A percentile compares a stretch with the other conserved stretches of the same genome.
These are phyloP conservation scores for Peromyscus aztecus DNA, from an alignment of 2,797 vertebrate species.

Conservation along the genomic window DNA sequence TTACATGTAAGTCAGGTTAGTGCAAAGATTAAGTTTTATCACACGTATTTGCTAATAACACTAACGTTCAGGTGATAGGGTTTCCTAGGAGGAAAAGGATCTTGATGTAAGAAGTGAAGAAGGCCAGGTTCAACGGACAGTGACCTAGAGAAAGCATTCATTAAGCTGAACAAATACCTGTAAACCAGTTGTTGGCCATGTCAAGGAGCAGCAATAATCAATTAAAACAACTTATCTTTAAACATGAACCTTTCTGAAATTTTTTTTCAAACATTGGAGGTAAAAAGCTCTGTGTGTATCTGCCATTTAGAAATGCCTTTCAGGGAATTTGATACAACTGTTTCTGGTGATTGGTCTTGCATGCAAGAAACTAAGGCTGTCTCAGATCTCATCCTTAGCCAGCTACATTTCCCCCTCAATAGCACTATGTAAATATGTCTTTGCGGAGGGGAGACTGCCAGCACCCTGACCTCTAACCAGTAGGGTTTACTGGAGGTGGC, in stretches of 20 bases:
- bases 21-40: slow-evolving; percentile 38
- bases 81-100: slow-evolving; percentile 43
- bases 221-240: neutral
- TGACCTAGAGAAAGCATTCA: neutral
- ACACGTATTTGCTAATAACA: slow-evolving; percentile 8
- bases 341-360: neutral
- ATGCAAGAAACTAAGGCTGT: neutral
- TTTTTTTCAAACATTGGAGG: neutral
- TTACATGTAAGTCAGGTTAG: slow-evolving; percentile 26
- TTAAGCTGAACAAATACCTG: neutral
- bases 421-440: neutral
- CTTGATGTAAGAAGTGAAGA: slow-evolving; percentile 3
- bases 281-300: neutral
- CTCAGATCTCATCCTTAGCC: neutral
- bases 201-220: slow-evolving; percentile 53
- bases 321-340: neutral
- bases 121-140: neutral
- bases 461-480: neutral
- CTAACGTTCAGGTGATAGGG: neutral
- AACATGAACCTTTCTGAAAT: slow-evolving; percentile 55
- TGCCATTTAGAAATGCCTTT: slow-evolving; percentile 26
- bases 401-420: neutral
- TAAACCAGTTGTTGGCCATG: neutral
- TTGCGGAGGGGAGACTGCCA: neutral
- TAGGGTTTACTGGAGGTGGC: neutral